Percentiles rank a stretch among this genome's conserved stretches.
Evolutionary conservation across 2,113 vertebrate genomes (phyloP).

Genomic region (Castor canadensis): DNA sequence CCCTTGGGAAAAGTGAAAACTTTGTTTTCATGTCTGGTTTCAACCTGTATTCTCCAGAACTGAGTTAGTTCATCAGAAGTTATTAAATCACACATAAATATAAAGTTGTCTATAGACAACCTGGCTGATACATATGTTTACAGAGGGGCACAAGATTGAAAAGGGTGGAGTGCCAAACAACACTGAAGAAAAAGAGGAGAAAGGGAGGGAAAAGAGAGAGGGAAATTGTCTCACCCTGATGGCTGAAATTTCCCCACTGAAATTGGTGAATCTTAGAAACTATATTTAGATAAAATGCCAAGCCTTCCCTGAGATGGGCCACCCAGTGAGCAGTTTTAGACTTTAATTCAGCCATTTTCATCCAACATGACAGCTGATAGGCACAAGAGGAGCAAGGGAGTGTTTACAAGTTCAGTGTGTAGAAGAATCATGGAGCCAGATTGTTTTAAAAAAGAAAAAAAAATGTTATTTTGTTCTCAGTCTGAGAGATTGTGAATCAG

Average conservation of each 20-base stretch:
- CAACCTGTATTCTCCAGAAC: background rate
- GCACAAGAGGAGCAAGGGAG: background rate
- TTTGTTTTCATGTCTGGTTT: conserved; percentile 28
- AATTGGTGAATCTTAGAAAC: background rate
- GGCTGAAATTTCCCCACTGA: background rate
- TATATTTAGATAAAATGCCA: background rate
- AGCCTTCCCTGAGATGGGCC: background rate
- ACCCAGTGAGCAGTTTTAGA: background rate
- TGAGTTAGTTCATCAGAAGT: background rate
- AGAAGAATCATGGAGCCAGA: background rate
- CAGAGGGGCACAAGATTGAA: background rate
- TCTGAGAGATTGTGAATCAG: background rate
- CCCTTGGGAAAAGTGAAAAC: background rate
- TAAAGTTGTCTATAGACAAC: background rate
- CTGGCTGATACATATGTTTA: background rate
- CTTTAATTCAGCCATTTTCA: background rate
- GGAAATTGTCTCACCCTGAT: background rate
- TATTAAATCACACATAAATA: background rate
- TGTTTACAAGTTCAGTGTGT: background rate
- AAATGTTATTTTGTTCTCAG: background rate
- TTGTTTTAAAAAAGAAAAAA: background rate
- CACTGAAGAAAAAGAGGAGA: background rate
- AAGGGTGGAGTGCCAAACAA: background rate
- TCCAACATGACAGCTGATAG: background rate
- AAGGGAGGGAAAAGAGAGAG: background rate